Percentiles rank a stretch among this genome's conserved stretches.
Conservation (phyloP, 2,113 vertebrate genomes). For the Anthoscopus minutus region DNA sequence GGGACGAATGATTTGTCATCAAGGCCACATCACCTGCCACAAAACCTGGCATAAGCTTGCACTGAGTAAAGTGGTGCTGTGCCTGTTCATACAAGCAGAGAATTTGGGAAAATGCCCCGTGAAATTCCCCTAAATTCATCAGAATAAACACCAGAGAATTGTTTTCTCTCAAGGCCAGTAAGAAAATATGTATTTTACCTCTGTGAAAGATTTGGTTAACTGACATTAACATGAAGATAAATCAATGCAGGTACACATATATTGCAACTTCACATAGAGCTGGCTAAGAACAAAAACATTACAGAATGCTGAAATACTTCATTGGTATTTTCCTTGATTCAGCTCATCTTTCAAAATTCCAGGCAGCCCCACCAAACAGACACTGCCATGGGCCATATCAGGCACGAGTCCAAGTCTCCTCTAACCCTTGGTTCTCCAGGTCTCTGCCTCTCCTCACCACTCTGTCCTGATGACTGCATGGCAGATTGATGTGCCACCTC, state of each 20-base stretch:
- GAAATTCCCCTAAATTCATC: background rate
- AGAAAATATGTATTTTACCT: background rate
- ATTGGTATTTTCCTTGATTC: background rate
- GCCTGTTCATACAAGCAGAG: background rate
- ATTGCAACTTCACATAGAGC: background rate
- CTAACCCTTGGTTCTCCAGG: background rate
- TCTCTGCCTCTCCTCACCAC: background rate
- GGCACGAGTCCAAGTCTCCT: background rate
- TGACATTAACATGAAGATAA: background rate
- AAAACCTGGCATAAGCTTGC: background rate
- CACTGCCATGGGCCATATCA: fast-evolving
- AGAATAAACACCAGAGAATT: background rate
- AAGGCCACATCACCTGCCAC: background rate
- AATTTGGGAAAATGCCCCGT: background rate
- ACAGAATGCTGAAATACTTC: background rate
- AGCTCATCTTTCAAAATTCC: background rate
- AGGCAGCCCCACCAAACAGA: background rate
- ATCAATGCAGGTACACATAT: background rate
- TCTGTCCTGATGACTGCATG: background rate
- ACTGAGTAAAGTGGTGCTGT: background rate
- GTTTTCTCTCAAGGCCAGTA: background rate
- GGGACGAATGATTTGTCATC: background rate
- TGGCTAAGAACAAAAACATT: background rate
- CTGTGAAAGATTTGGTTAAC: background rate
- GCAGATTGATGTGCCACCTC: background rate